Evolutionary conservation across 2,888 invertebrate species (phyloP), one percentile per base, ranked within the genome.

Genomic region (Pterostichus niger): DNA sequence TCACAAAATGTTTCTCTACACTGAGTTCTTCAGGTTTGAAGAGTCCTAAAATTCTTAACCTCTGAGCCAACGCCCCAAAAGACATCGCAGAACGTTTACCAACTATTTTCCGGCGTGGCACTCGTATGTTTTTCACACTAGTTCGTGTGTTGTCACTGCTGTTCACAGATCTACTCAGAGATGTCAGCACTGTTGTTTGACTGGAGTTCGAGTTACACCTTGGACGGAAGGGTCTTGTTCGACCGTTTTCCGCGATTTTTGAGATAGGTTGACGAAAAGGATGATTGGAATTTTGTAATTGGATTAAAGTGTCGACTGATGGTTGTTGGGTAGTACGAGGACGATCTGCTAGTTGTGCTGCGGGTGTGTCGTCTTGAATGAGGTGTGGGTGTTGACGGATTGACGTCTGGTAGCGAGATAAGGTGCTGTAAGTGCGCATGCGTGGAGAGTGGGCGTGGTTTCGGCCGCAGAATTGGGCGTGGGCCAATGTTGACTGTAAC

Each of bases 401-500:
- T 6, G 81, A 81, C n/a, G 81, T 35, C 54, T 52, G 71, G 15
- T 71, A 71, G 7, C 81, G 81, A 6, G 71, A 52, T 13, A 81
- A 52, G 11, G 71, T 71, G 54, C 71, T 71, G 54, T 81, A 81
- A 2, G 81, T 68, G 6, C 81, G 81, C 40, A 54, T 10, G 33
- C n/a, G 81, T 4, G 71, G 24, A 3, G 81, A 49, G n/a, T 68
- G 56, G 40, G n/a, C 15, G 6, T 49, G 10, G 40, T 56, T 49
- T 7, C 33, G 33, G 81, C 33, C 31, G 56, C 81, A 81, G n/a
- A 78, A 35, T 17, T 52, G 64, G 13, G 64, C 40, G 9, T 40
- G 33, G 9, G 80, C 81, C 15, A 81, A 17, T 1, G 81, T 81
- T 7, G 81, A 68, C 81, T 81, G 80, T 3, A 68, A 80, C 31